Conservation (phyloP, 2,797 vertebrate genomes). For the Artibeus jamaicensis region DNA sequence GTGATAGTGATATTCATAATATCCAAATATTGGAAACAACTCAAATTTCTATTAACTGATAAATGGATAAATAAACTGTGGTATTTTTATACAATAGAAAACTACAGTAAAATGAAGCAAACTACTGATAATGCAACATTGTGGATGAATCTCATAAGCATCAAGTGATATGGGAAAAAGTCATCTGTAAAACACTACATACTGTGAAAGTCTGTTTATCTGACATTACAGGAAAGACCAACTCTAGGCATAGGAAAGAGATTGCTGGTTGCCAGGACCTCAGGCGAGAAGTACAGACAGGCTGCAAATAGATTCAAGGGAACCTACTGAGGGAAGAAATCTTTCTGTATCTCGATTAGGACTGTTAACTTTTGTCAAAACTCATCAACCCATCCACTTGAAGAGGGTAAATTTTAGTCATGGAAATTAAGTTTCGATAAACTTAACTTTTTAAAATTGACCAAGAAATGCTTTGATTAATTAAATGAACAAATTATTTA, state of each 20-base stretch:
- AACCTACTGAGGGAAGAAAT: not conserved
- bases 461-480: not conserved
- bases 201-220: not conserved
- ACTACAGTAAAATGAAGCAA: not conserved
- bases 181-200: not conserved
- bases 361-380: not conserved
- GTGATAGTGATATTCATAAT: not conserved
- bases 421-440: not conserved
- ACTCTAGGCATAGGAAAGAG: not conserved
- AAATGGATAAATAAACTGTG: not conserved
- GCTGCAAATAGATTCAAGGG: not conserved
- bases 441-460: not conserved
- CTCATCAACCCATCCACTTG: not conserved
- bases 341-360: not conserved
- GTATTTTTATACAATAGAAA: not conserved
- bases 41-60: not conserved
- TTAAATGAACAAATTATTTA: not conserved
- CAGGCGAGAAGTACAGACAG: rapidly evolving
- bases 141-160: not conserved
- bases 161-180: not conserved
- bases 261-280: not conserved
- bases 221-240: not conserved
- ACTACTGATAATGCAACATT: not conserved
- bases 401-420: not conserved
- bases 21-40: not conserved